A percentile compares a stretch with the other conserved stretches of the same genome.
phyloP scores from a whole-genome alignment of 2,888 invertebrate genomes.

The Caenorhabditis sulstoni region DNA sequence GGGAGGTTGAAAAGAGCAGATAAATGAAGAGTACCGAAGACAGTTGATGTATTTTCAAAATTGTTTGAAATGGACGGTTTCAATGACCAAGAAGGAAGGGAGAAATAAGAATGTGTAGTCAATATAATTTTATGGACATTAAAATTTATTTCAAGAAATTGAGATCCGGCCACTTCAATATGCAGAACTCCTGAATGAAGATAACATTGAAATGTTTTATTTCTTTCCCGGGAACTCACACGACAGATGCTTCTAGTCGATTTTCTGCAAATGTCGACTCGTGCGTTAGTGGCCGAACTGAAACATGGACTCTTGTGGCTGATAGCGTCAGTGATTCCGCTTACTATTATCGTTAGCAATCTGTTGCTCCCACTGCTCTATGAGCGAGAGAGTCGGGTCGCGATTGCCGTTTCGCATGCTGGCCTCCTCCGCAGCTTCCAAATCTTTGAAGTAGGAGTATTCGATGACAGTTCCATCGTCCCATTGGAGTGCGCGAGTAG shows the following conservation, averaged over 20 bases:
- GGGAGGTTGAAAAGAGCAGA: not conserved
- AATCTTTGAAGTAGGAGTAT: conserved; percentile 58
- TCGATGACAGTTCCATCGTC: conserved; percentile 58
- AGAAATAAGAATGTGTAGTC: not conserved
- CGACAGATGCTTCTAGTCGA: conserved; percentile 44
- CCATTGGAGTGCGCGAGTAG: conserved; percentile 44
- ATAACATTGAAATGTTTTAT: not conserved
- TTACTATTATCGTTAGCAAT: conserved; percentile 50
- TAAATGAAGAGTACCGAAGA: not conserved
- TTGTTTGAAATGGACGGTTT: conserved; percentile 33
- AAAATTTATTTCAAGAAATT: not conserved
- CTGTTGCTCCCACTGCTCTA: conserved; percentile 57
- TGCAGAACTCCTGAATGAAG: conserved; percentile 55
- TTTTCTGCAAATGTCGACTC: conserved; percentile 45
- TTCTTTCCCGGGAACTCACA: conserved; percentile 17
- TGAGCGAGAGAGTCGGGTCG: conserved; percentile 48
- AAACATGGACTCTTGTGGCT: not conserved
- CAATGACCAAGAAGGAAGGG: no score
- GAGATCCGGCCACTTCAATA: conserved; percentile 50
- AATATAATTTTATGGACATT: conserved; percentile 11
- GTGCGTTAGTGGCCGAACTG: conserved; percentile 37
- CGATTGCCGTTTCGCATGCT: conserved; percentile 5
- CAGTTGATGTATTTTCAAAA: no score
- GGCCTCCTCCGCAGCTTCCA: conserved; percentile 43
- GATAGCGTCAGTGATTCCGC: no score